phyloP scores from a whole-genome alignment of 2,113 vertebrate species.

The Nycticryphes semicollaris region DNA sequence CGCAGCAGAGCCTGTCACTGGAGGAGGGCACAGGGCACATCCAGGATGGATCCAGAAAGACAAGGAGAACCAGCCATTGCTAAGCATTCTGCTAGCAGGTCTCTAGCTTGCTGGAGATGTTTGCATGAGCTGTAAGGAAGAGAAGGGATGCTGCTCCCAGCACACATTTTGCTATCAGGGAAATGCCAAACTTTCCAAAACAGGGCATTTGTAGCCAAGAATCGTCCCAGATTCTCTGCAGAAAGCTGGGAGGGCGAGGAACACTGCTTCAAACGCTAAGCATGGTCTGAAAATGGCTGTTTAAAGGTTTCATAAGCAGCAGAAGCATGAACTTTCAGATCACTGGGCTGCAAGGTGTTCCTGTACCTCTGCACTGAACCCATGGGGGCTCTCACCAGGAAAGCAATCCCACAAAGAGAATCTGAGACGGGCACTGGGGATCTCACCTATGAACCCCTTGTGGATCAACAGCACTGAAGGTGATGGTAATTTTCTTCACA shows the following conservation, averaged over 20 bases:
- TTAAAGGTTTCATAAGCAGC: neutral
- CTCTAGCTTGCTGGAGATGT: neutral
- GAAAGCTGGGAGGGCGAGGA: neutral
- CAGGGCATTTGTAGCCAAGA: neutral
- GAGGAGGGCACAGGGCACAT: fast-evolving
- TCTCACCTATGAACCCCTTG: neutral
- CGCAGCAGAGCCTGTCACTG: fast-evolving
- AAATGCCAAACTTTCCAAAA: neutral
- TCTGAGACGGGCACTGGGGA: neutral
- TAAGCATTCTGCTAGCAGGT: neutral
- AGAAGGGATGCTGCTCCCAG: neutral
- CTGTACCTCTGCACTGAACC: fast-evolving
- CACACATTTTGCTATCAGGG: neutral
- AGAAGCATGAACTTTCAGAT: neutral
- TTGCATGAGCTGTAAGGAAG: neutral
- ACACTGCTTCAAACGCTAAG: neutral
- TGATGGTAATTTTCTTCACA: neutral
- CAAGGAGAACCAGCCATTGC: neutral
- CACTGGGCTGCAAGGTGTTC: neutral
- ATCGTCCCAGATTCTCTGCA: neutral
- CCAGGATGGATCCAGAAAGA: neutral
- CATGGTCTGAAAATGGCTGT: neutral
- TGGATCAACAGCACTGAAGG: neutral
- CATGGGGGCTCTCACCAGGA: neutral
- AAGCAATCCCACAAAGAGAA: neutral